A percentile compares a stretch with the other conserved stretches of the same genome.
Evolutionary conservation across 2,888 invertebrate species (phyloP).

Genomic region (Apamea crenata): DNA sequence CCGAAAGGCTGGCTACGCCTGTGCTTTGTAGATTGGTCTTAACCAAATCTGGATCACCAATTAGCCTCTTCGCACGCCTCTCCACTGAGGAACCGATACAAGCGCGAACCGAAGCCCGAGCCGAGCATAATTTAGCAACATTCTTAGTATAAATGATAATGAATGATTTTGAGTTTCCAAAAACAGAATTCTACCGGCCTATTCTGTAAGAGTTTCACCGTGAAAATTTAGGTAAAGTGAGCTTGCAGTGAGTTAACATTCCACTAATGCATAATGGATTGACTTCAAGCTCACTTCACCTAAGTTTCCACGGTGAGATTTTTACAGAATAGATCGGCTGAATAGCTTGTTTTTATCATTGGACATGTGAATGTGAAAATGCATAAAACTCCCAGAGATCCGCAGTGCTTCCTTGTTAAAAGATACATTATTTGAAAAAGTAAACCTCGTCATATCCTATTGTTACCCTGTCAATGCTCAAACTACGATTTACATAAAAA

Average conservation of each 20-base stretch:
- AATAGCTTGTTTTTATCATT: background rate
- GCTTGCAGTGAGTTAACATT: too few species aligned
- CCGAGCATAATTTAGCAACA: background rate
- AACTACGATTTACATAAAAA: conserved; percentile 52
- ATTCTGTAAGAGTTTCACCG: background rate
- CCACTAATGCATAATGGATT: too few species aligned
- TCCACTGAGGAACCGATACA: too few species aligned
- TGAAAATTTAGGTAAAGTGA: too few species aligned
- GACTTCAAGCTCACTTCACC: background rate
- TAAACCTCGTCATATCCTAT: conserved; percentile 16
- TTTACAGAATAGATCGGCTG: background rate
- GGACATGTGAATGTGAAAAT: conserved; percentile 13
- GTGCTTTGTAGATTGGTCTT: too few species aligned
- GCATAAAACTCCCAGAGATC: background rate
- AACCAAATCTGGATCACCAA: too few species aligned
- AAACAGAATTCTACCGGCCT: background rate
- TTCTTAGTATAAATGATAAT: background rate
- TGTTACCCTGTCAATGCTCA: conserved; percentile 23
- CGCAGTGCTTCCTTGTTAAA: background rate
- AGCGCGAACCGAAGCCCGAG: too few species aligned
- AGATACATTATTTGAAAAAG: background rate
- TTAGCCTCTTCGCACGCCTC: too few species aligned
- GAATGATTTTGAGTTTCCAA: background rate
- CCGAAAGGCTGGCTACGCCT: too few species aligned
- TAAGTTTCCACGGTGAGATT: background rate